phyloP scores from a whole-genome alignment of 2,113 vertebrate species.

The Aptenodytes forsteri region DNA sequence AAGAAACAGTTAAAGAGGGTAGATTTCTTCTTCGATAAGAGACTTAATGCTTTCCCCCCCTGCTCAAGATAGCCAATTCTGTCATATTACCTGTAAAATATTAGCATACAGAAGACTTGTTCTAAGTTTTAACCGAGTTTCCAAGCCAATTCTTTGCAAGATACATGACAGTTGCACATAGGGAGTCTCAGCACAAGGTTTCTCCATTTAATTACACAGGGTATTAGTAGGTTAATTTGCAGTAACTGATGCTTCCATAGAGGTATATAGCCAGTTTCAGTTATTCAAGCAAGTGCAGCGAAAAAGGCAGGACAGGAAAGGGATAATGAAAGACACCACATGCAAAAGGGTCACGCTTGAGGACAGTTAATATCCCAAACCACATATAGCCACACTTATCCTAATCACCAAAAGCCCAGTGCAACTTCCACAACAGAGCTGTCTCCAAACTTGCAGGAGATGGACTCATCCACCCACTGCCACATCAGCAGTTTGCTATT shows the following conservation, averaged over 20 bases:
- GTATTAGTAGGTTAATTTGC: constrained; percentile 36
- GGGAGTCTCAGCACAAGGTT: background rate
- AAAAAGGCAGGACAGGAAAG: background rate
- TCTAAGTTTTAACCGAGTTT: constrained; percentile 15
- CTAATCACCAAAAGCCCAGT: background rate
- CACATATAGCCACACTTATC: background rate
- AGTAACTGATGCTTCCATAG: constrained; percentile 67
- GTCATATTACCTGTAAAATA: background rate
- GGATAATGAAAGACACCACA: constrained; percentile 12
- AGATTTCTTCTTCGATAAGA: background rate
- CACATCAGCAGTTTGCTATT: constrained; percentile 10
- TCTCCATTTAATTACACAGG: background rate
- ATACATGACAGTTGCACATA: constrained; percentile 25
- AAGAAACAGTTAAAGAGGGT: background rate
- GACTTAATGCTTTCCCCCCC: background rate
- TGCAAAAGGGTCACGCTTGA: background rate
- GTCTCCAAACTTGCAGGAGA: background rate
- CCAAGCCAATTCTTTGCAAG: constrained; percentile 45
- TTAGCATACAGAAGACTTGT: background rate
- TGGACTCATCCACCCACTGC: background rate
- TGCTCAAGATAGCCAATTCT: background rate
- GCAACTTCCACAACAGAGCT: background rate
- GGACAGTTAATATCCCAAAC: constrained; percentile 53
- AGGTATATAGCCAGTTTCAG: constrained; percentile 43
- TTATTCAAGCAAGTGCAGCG: constrained; percentile 59